These are phyloP conservation scores for Dolichotis patagonum DNA, from an alignment of 2,113 vertebrate genomes.

Conservation along the genomic window DNA sequence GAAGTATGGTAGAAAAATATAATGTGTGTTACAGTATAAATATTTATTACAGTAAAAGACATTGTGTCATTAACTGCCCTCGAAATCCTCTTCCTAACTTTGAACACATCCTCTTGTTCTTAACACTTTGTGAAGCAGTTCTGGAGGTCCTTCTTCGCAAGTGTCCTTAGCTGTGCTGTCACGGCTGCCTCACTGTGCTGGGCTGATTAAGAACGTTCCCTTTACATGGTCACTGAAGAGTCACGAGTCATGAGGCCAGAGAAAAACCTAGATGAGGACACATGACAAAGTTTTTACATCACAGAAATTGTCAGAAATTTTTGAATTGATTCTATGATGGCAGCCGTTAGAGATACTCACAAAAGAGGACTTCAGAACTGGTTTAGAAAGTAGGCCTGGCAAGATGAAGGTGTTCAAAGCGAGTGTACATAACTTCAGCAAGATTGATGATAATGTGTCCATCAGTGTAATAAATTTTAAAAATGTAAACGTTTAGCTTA, in stretches of 20 bases:
- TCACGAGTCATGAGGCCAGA: not conserved
- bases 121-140: not conserved
- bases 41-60: not conserved
- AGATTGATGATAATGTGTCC: not conserved
- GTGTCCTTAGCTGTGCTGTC: not conserved
- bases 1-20: not conserved
- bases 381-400: not conserved
- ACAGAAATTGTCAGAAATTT: not conserved
- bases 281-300: not conserved
- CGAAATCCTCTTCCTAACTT: not conserved
- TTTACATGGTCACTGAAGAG: not conserved
- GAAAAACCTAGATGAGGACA: not conserved
- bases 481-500: not conserved
- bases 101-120: not conserved
- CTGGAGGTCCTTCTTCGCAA: not conserved
- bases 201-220: not conserved
- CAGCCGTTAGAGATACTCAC: not conserved
- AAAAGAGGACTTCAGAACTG: not conserved
- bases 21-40: not conserved
- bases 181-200: not conserved
- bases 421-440: not conserved
- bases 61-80: not conserved
- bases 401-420: not conserved
- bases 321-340: not conserved
- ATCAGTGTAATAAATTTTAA: not conserved